Evolutionary conservation across 2,797 vertebrate species (phyloP), one percentile per base, ranked within the genome.

Genomic region (Synaphobranchus kaupii): DNA sequence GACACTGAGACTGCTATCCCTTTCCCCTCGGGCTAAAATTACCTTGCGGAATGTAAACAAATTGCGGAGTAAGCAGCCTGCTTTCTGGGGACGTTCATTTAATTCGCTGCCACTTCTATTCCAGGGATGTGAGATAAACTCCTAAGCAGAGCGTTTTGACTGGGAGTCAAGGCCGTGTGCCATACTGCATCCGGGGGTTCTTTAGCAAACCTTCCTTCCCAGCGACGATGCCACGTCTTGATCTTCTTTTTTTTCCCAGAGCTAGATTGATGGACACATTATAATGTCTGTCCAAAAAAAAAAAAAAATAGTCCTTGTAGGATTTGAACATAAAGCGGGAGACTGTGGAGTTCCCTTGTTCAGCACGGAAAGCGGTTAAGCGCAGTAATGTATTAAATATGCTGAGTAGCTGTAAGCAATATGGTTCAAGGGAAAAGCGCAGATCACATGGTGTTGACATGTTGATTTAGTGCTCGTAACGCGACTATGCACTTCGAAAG

Each of bases 11-110:
- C 91, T 87, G 80, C 91, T 93, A 89, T 88, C 90, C 89, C 31
- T 88, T 87, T 91, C 66, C 90, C 91, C 90, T 89, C 93, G 92
- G 94, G 94, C 94, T 95, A 95, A 95, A 96, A 95, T 95, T 95
- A 96, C 95, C 92, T 91, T 90, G 88, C 94, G 94, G 95, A 96
- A 96, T 96, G 95, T 96, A 96, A 96, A 96, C 95, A 96, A 91
- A 94, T 92, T 94, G 94, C 93, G 25, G 94, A 95, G 94, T 95
- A 95, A 96, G 95, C 95, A 93, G 92, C 91, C 90, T 9, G 90
- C 90, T 94, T 91, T 93, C 92, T 93, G 90, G 91, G 88, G 91
- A 90, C 92, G 89, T 91, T 92, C 17, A 85, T 86, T 89, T 81
- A 1, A 39, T 81, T 81, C 78, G 1, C 78, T 81, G 78, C 78